Percentiles rank a stretch among this genome's conserved stretches.
Conservation (phyloP, 2,797 vertebrate genomes). For the Bovichtus diacanthus region DNA sequence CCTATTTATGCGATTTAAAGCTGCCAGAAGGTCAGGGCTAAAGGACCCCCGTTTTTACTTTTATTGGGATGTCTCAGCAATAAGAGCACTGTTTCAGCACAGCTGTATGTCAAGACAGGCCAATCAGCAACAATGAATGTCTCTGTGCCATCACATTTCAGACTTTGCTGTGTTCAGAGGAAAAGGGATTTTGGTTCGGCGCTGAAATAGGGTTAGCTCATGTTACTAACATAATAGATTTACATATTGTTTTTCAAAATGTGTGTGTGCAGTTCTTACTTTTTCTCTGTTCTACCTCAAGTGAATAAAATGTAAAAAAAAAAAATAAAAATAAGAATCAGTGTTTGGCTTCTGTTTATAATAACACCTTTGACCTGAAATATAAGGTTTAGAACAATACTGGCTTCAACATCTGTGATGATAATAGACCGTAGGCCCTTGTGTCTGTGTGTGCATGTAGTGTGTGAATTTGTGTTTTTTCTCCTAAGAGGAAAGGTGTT, state of each 20-base stretch:
- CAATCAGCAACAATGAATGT: slow-evolving; percentile 73
- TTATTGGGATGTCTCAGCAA: slow-evolving; percentile 83
- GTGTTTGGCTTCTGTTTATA: slow-evolving; percentile 14
- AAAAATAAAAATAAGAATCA: no score
- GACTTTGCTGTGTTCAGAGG: slow-evolving; percentile 40
- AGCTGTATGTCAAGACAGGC: slow-evolving; percentile 78
- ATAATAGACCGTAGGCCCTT: slow-evolving; percentile 27
- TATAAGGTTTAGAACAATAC: slow-evolving; percentile 38
- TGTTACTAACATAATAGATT: slow-evolving; percentile 41
- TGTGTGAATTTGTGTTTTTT: slow-evolving; percentile 16
- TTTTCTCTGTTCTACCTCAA: not conserved
- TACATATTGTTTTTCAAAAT: slow-evolving; percentile 34
- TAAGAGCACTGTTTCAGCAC: slow-evolving; percentile 81
- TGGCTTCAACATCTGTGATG: slow-evolving; percentile 29
- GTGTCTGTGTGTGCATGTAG: slow-evolving; percentile 3
- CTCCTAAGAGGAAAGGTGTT: slow-evolving; percentile 27
- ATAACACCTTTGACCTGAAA: slow-evolving; percentile 13
- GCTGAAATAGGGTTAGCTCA: slow-evolving; percentile 45
- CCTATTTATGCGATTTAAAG: slow-evolving; percentile 81
- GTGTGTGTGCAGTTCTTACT: not conserved
- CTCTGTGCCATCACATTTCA: slow-evolving; percentile 76
- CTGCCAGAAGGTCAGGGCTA: slow-evolving; percentile 82
- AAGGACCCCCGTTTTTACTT: slow-evolving; percentile 72
- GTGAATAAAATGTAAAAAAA: no score
- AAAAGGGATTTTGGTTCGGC: slow-evolving; percentile 43